phyloP scores from a whole-genome alignment of 1,140 invertebrate species.

The Brachionus sp. region DNA sequence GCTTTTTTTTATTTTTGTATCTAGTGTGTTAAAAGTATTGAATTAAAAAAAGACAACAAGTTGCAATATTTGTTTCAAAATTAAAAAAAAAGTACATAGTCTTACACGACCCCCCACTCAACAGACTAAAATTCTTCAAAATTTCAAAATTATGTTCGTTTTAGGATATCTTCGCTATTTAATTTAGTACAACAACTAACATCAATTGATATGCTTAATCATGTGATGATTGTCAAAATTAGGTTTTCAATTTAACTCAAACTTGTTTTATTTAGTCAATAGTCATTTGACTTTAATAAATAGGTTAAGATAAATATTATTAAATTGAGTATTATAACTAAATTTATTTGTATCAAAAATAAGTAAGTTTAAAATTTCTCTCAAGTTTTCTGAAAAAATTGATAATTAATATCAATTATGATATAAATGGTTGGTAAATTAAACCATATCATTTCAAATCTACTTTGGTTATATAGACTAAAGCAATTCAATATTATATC shows the following conservation, averaged over 20 bases:
- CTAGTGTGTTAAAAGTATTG: slow-evolving; percentile 36
- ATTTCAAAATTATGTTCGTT: slow-evolving; percentile 28
- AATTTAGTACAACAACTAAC: background rate
- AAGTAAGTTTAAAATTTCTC: background rate
- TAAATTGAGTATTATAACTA: background rate
- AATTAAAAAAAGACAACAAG: slow-evolving; percentile 34
- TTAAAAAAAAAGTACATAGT: background rate
- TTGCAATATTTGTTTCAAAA: slow-evolving; percentile 40
- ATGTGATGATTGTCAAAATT: background rate
- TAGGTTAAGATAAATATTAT: background rate
- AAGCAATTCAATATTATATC: too few species aligned
- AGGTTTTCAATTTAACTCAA: background rate
- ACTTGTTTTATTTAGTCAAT: background rate
- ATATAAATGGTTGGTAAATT: too few species aligned
- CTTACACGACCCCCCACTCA: background rate
- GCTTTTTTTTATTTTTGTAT: background rate
- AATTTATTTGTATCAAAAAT: background rate
- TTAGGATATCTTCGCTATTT: background rate
- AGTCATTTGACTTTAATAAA: background rate
- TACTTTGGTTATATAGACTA: too few species aligned
- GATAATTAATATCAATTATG: too few species aligned
- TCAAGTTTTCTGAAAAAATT: too few species aligned
- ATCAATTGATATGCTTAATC: background rate
- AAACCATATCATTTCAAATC: too few species aligned
- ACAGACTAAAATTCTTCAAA: slow-evolving; percentile 18